Evolutionary conservation across 2,888 invertebrate genomes (phyloP).

Genomic region (Chrysotoxum bicinctum): DNA sequence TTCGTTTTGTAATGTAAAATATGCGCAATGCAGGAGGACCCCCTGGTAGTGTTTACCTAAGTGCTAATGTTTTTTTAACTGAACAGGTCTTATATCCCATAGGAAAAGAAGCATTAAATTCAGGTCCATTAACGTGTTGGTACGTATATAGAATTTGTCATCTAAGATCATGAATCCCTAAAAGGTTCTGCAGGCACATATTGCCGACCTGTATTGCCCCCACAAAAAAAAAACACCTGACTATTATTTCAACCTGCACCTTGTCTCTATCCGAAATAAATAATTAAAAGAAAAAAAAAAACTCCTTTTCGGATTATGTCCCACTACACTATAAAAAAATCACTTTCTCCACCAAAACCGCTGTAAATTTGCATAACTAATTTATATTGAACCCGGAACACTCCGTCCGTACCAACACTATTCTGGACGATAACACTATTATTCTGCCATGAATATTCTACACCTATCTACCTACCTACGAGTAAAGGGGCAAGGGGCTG

Average conservation of each 20-base stretch:
- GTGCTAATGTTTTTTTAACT: too few species aligned
- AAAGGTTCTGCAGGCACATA: too few species aligned
- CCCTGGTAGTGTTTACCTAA: too few species aligned
- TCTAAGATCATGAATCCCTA: too few species aligned
- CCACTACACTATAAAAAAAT: not conserved
- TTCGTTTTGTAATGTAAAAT: too few species aligned
- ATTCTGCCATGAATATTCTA: constrained; percentile 35
- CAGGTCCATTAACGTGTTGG: too few species aligned
- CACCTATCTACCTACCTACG: not conserved
- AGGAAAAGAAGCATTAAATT: too few species aligned
- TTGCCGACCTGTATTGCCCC: too few species aligned
- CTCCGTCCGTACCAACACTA: constrained; percentile 36
- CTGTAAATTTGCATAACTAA: constrained; percentile 56
- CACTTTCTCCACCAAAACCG: constrained; percentile 18
- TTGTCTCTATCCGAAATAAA: not conserved
- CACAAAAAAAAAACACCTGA: not conserved
- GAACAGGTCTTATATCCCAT: too few species aligned
- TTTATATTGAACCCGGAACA: constrained; percentile 39
- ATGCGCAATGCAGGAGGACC: too few species aligned
- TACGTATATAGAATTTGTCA: too few species aligned
- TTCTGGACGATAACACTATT: constrained; percentile 59
- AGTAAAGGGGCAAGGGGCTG: not conserved
- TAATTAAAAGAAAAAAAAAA: not conserved
- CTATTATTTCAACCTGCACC: not conserved
- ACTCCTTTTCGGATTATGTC: not conserved